A percentile compares a stretch with the other conserved stretches of the same genome.
Conservation (phyloP, 2,888 invertebrate species). For the Pseudoips prasinana region DNA sequence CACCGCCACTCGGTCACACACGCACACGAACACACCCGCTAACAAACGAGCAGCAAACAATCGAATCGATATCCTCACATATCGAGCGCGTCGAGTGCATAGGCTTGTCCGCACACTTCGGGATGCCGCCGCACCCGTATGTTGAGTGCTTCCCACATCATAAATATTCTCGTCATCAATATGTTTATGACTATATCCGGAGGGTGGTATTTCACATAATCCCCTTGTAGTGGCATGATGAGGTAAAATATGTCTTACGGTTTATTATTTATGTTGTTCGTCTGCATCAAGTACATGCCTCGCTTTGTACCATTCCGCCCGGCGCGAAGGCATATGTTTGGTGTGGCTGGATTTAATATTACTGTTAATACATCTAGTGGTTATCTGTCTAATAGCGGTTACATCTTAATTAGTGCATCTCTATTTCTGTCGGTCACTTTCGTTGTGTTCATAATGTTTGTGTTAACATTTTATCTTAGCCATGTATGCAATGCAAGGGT, state of each 20-base stretch:
- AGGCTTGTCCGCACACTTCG: conserved; percentile 26
- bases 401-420: conserved; percentile 65
- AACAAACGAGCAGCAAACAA: conserved; percentile 66
- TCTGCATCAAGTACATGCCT: conserved; percentile 45
- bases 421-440: conserved; percentile 60
- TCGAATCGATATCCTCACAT: conserved; percentile 20
- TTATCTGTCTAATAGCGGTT: conserved; percentile 59
- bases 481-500: conserved; percentile 47
- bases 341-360: conserved; percentile 32
- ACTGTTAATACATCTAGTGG: conserved; percentile 46
- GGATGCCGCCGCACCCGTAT: conserved; percentile 26
- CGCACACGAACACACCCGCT: conserved; percentile 14
- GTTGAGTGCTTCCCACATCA: conserved; percentile 19
- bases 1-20: conserved; percentile 2
- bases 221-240: conserved; percentile 73
- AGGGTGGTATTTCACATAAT: conserved; percentile 74
- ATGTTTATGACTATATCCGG: conserved; percentile 36
- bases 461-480: conserved; percentile 53
- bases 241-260: conserved; percentile 44
- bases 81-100: conserved; percentile 12
- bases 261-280: conserved; percentile 44
- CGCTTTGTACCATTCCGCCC: conserved; percentile 13
- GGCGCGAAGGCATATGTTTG: conserved; percentile 35
- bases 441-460: conserved; percentile 53
- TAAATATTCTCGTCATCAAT: conserved; percentile 11